Percentiles rank a stretch among this genome's conserved stretches.
Evolutionary conservation across 2,113 vertebrate species (phyloP).

Genomic region (Entelurus aequoreus): DNA sequence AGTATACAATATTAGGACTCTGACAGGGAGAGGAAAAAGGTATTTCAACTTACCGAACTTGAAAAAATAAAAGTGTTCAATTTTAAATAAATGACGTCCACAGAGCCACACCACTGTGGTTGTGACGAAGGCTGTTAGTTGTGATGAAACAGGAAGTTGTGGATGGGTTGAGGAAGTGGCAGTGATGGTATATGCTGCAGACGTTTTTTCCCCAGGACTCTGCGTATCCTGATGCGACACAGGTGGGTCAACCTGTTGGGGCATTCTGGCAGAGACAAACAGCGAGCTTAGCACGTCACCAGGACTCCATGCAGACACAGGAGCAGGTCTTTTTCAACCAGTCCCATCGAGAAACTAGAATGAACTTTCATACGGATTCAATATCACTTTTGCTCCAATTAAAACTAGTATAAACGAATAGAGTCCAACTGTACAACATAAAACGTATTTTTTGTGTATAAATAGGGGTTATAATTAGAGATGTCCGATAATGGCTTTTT

Average conservation of each 20-base stretch:
- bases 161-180: slow-evolving; percentile 82
- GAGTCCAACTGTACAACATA: too few relatives aligned
- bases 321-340: too few relatives aligned
- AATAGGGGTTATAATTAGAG: too few relatives aligned
- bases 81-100: background rate
- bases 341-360: too few relatives aligned
- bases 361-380: too few relatives aligned
- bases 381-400: too few relatives aligned
- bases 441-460: too few relatives aligned
- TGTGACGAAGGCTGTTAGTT: slow-evolving; percentile 36
- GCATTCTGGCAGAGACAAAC: slow-evolving; percentile 60
- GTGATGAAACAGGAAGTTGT: slow-evolving; percentile 81
- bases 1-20: background rate
- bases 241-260: slow-evolving; percentile 75
- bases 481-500: too few relatives aligned
- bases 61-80: background rate
- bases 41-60: background rate
- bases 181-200: slow-evolving; percentile 75
- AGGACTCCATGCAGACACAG: too few relatives aligned
- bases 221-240: slow-evolving; percentile 84
- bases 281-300: background rate
- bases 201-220: slow-evolving; percentile 79
- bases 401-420: too few relatives aligned
- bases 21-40: too few relatives aligned
- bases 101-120: background rate